These are phyloP conservation scores for Steinernema khuongi DNA, from an alignment of 1,140 invertebrate genomes.

Conservation along the genomic window DNA sequence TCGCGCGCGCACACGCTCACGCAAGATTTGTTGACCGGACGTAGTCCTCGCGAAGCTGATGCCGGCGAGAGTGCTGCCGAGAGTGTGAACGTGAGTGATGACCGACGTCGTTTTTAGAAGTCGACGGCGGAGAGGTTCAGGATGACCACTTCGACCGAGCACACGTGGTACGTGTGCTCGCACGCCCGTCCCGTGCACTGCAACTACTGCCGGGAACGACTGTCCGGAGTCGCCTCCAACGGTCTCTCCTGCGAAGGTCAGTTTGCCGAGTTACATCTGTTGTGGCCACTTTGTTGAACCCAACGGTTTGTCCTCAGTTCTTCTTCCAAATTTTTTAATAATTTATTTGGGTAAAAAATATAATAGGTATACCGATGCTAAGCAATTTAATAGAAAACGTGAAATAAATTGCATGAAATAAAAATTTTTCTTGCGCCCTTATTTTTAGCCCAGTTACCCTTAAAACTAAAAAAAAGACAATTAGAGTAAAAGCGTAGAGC, in stretches of 20 bases:
- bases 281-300: too few relatives aligned
- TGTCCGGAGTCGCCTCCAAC: slow-evolving; percentile 84
- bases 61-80: too few relatives aligned
- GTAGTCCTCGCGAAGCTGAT: too few relatives aligned
- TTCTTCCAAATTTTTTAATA: not conserved
- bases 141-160: slow-evolving; percentile 8
- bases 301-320: too few relatives aligned
- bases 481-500: too few relatives aligned
- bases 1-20: not conserved
- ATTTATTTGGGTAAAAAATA: not conserved
- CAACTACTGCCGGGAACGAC: slow-evolving; percentile 85
- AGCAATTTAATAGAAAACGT: too few relatives aligned
- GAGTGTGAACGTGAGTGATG: not conserved
- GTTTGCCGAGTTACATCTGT: too few relatives aligned
- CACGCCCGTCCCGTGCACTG: slow-evolving; percentile 78
- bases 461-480: too few relatives aligned
- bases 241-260: slow-evolving; percentile 80
- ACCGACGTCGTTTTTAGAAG: not conserved
- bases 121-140: not conserved
- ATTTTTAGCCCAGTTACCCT: not conserved
- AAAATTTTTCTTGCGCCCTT: not conserved
- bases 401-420: slow-evolving; percentile 4
- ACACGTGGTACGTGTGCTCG: slow-evolving; percentile 14
- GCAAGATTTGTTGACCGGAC: not conserved
- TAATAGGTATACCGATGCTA: too few relatives aligned